Evolutionary conservation across 2,113 vertebrate genomes (phyloP).

Genomic region (Aegotheles bennettii): DNA sequence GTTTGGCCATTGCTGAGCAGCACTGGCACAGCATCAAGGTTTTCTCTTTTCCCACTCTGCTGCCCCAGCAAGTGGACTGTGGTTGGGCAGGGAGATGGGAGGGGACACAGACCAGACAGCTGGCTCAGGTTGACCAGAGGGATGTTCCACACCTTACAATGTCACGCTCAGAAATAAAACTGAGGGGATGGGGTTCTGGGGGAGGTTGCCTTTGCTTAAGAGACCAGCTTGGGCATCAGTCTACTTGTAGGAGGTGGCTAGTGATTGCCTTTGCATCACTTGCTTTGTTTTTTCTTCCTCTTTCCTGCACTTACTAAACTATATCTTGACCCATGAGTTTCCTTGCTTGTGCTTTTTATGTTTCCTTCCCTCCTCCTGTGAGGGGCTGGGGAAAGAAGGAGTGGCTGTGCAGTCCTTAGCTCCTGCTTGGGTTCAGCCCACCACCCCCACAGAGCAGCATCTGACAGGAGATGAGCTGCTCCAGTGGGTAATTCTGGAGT

Average conservation of each 20-base stretch:
- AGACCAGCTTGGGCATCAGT: rapidly evolving
- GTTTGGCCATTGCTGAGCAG: neutral
- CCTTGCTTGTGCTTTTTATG: neutral
- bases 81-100: neutral
- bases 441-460: neutral
- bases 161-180: neutral
- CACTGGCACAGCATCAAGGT: neutral
- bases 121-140: neutral
- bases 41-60: neutral
- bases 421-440: neutral
- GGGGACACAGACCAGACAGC: neutral
- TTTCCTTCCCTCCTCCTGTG: neutral
- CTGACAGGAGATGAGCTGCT: neutral
- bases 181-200: neutral
- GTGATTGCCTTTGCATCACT: neutral
- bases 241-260: neutral
- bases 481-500: neutral
- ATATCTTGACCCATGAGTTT: rapidly evolving
- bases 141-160: neutral
- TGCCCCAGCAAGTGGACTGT: neutral
- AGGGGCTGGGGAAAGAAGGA: neutral
- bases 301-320: neutral
- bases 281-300: neutral
- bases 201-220: neutral
- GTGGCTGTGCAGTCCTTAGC: rapidly evolving